phyloP scores from a whole-genome alignment of 2,888 invertebrate genomes.

The Mimas tiliae region DNA sequence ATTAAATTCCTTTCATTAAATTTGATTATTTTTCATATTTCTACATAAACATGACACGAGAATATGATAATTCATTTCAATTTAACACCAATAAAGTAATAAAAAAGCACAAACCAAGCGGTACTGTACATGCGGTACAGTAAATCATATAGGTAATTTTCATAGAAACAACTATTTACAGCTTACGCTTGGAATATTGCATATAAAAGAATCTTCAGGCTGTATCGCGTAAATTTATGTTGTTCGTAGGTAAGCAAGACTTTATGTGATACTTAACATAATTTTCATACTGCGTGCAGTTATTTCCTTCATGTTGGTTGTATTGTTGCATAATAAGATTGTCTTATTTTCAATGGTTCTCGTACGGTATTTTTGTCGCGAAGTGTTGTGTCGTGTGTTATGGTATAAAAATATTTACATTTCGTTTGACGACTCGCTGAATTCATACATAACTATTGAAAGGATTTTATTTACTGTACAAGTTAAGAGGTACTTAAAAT shows the following conservation, averaged over 20 bases:
- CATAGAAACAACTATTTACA: conserved; percentile 24
- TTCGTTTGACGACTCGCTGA: background rate
- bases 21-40: background rate
- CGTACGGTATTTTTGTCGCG: conserved; percentile 5
- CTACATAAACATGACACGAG: background rate
- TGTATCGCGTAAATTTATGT: conserved; percentile 38
- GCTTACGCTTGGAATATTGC: conserved; percentile 25
- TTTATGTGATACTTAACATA: conserved; percentile 48
- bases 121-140: background rate
- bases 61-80: background rate
- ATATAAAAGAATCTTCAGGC: conserved; percentile 34
- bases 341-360: conserved; percentile 32
- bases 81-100: background rate
- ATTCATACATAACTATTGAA: background rate
- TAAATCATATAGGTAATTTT: conserved; percentile 23
- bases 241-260: conserved; percentile 33
- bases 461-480: background rate
- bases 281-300: conserved; percentile 40
- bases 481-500: too few species aligned
- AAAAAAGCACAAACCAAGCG: conserved; percentile 17
- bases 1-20: too few species aligned
- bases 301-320: conserved; percentile 36
- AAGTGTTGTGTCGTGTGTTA: background rate
- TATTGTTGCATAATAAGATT: conserved; percentile 42
- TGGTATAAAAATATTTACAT: background rate